A percentile compares a stretch with the other conserved stretches of the same genome.
phyloP scores from a whole-genome alignment of 1,140 invertebrate genomes.

The Ceratina japonica region DNA sequence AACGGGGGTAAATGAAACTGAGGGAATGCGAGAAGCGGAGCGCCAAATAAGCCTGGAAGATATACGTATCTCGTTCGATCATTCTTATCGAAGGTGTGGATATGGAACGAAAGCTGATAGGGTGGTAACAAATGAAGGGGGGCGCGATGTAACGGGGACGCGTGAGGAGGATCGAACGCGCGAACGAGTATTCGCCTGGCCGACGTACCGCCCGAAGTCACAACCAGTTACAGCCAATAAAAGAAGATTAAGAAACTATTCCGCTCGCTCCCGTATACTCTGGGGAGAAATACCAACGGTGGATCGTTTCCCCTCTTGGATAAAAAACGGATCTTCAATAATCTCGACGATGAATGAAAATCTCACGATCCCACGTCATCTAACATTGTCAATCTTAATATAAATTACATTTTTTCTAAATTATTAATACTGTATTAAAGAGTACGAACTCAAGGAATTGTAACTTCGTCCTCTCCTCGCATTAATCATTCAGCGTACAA shows the following conservation, averaged over 20 bases:
- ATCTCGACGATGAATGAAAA: slow-evolving; percentile 21
- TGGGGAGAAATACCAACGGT: slow-evolving; percentile 40
- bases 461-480: no score
- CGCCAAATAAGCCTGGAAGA: neutral
- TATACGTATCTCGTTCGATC: slow-evolving; percentile 38
- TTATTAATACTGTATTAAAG: no score
- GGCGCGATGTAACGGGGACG: neutral
- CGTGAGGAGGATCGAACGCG: slow-evolving; percentile 47
- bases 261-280: slow-evolving; percentile 9
- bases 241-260: slow-evolving; percentile 72
- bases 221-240: slow-evolving; percentile 71
- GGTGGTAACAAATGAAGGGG: slow-evolving; percentile 48
- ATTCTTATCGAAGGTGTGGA: slow-evolving; percentile 33
- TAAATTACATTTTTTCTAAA: no score
- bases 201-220: slow-evolving; percentile 63
- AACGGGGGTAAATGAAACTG: neutral
- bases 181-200: slow-evolving; percentile 59
- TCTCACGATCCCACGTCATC: neutral
- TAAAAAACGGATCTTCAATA: slow-evolving; percentile 11
- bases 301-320: slow-evolving; percentile 35
- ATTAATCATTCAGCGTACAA: no score
- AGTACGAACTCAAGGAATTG: no score
- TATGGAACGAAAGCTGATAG: slow-evolving; percentile 38
- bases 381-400: no score
- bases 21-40: neutral